Evolutionary conservation across 2,888 invertebrate genomes (phyloP).

Genomic region (Pheosia gnoma): DNA sequence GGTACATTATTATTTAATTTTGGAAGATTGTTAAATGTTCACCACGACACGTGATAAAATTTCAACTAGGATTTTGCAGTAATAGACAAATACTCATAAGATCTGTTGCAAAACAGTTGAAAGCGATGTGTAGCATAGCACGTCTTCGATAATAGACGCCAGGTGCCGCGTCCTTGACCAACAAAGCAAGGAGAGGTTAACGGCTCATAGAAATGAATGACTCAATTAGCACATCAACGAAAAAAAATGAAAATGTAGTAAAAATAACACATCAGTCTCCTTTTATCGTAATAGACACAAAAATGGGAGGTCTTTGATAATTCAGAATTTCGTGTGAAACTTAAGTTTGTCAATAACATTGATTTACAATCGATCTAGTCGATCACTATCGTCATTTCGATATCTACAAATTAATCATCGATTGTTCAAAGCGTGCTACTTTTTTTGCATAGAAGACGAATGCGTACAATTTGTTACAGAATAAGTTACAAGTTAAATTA

Average conservation of each 20-base stretch:
- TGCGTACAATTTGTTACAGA: neutral
- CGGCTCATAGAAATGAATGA: neutral
- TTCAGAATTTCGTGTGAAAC: too few relatives aligned
- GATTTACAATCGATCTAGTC: neutral
- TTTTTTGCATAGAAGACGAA: neutral
- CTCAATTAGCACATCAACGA: neutral
- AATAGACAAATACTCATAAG: neutral
- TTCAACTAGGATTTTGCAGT: neutral
- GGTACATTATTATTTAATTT: too few relatives aligned
- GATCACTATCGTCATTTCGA: neutral
- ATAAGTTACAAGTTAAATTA: neutral
- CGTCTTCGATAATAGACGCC: neutral
- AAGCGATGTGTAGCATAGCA: constrained; percentile 1
- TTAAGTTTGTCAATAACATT: too few relatives aligned
- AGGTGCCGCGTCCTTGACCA: neutral
- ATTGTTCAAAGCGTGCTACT: neutral
- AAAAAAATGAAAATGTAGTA: neutral
- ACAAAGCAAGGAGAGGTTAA: constrained; percentile 2
- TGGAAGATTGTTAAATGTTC: too few relatives aligned
- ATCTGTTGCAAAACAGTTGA: neutral
- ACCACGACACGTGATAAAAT: neutral
- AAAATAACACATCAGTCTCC: neutral
- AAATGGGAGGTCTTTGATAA: too few relatives aligned
- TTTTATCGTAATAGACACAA: neutral
- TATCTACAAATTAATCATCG: neutral